Evolutionary conservation across 2,888 invertebrate species (phyloP), one percentile per base, ranked within the genome.

Genomic region (Pseudeuparius sepicola): DNA sequence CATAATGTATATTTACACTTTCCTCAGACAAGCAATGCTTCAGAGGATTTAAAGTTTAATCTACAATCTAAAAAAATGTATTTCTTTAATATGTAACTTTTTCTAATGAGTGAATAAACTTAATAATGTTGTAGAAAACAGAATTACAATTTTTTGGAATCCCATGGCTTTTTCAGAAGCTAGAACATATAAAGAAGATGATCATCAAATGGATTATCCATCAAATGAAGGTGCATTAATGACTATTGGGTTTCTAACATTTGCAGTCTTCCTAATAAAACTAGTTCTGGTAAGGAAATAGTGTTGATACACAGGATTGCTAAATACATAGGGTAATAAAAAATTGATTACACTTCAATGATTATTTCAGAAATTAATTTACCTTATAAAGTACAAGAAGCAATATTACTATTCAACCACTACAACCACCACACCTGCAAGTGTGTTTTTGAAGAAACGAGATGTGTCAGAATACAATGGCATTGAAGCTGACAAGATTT

Each of bases 211-310:
- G 48, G 78, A 81, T 45, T 83, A 86, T 57, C 85, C 86, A 7
- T 83, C 86, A 0, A 69, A 80, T 3, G 86, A 86, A 62, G 78
- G 82, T 27, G 78, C 87, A 0, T 64, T 88, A 31, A 77, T 87
- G 73, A 80, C 83, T 20, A 82, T 88, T 45, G 82, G 84, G 13
- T 86, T 87, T 57, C 66, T 88, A 6, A 85, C 86, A 1, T 86
- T 87, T 59, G 85, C 86, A 0, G 85, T 86, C 4, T 87, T 84
- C 54, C 70, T 87, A 35, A 79, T 88, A 31, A 85, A 86, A 63
- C 65, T 87, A 18, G 81, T 87, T 18, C 66, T 85, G 71, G 86
- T 86, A 68, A 68, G 68, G 60, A 11, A 6, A 28, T 12, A 10
- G n/a, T n/a, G n/a, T n/a, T 5, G n/a, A n/a, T n/a, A n/a, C n/a